Evolutionary conservation across 2,797 vertebrate genomes (phyloP).

Genomic region (Microtus agrestis): DNA sequence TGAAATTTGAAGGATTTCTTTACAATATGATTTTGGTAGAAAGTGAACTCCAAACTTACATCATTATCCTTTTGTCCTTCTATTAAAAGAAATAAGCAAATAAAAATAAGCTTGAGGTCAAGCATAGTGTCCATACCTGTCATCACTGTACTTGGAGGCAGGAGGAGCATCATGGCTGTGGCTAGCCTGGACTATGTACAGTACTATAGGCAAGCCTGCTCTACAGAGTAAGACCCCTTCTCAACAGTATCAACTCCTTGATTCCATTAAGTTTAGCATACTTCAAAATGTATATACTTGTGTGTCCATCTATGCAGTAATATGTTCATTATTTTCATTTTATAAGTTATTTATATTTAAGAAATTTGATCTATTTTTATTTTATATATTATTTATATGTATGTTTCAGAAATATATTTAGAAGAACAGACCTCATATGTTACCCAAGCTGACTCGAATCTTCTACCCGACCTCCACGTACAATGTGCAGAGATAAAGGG

Average conservation of each 20-base stretch:
- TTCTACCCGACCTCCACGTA: neutral
- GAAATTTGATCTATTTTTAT: neutral
- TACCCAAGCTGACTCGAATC: neutral
- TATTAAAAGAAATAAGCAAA: slow-evolving; percentile 72
- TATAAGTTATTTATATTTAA: neutral
- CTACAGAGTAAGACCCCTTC: neutral
- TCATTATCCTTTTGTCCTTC: slow-evolving; percentile 60
- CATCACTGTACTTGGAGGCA: neutral
- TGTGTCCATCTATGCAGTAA: slow-evolving; percentile 61
- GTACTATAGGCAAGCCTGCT: too few relatives aligned
- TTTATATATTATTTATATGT: neutral
- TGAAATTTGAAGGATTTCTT: neutral
- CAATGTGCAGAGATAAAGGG: too few relatives aligned
- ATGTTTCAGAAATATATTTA: neutral
- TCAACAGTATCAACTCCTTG: neutral
- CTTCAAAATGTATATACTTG: slow-evolving; percentile 65
- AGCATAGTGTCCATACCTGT: neutral
- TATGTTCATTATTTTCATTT: slow-evolving; percentile 67
- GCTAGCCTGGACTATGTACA: neutral
- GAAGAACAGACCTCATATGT: neutral
- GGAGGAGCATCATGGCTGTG: neutral
- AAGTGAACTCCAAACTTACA: slow-evolving; percentile 75
- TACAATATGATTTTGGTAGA: slow-evolving; percentile 31
- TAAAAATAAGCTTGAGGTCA: slow-evolving; percentile 53
- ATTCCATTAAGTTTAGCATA: slow-evolving; percentile 72